Conservation (phyloP, 2,888 invertebrate species). For the Eristalis tenax region DNA sequence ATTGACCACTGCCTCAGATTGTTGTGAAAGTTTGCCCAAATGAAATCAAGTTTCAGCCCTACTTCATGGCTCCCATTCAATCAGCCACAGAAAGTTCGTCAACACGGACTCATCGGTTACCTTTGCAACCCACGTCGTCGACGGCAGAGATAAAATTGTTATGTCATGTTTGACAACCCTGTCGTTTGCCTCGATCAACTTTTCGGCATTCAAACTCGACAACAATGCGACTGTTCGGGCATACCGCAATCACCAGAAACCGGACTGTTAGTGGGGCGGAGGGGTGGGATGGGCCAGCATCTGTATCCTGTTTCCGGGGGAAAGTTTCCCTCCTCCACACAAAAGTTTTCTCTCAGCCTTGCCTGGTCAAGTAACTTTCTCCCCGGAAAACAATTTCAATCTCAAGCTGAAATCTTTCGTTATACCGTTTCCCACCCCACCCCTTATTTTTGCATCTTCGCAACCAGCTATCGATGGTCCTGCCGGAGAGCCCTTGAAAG, state of each 20-base stretch:
- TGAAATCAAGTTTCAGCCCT: background rate
- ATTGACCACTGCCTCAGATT: background rate
- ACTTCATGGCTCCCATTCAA: background rate
- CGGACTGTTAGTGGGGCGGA: background rate
- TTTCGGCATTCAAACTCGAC: background rate
- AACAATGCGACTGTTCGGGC: background rate
- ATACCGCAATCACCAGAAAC: background rate
- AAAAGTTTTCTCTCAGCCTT: background rate
- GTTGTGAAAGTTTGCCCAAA: too few species aligned
- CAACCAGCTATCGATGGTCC: background rate
- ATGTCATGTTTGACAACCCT: background rate
- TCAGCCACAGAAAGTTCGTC: background rate
- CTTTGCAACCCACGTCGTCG: background rate
- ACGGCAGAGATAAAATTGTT: background rate
- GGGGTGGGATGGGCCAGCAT: background rate
- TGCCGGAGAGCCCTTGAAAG: background rate
- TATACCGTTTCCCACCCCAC: background rate
- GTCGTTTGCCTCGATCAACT: background rate
- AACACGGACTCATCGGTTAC: background rate
- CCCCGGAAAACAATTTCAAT: conserved; percentile 48
- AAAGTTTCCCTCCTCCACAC: background rate
- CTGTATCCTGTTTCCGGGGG: background rate
- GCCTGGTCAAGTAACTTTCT: conserved; percentile 7
- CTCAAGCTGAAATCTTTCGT: conserved; percentile 7
- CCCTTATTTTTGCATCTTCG: background rate